A percentile compares a stretch with the other conserved stretches of the same genome.
These are phyloP conservation scores for Heterotilapia buettikoferi DNA, from an alignment of 2,113 vertebrate genomes.

Conservation along the genomic window DNA sequence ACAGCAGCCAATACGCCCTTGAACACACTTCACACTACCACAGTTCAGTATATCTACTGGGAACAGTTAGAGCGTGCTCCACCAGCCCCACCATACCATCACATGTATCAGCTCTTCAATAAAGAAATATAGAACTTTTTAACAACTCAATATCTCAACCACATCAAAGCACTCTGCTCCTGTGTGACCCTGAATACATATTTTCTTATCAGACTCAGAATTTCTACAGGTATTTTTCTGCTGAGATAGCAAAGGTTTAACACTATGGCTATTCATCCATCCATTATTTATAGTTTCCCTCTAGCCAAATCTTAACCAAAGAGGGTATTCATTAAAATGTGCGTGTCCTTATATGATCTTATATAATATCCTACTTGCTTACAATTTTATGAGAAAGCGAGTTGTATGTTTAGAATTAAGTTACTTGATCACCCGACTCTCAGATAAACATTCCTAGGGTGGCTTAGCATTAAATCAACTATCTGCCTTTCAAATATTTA, in stretches of 20 bases:
- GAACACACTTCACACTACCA: conserved; percentile 50
- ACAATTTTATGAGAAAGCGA: not conserved
- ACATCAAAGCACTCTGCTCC: not conserved
- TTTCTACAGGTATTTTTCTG: not conserved
- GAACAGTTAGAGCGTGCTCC: conserved; percentile 5
- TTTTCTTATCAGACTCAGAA: not conserved
- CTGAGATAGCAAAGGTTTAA: not conserved
- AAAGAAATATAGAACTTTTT: not conserved
- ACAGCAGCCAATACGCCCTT: conserved; percentile 50
- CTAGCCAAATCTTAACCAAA: not conserved
- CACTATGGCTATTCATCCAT: not conserved
- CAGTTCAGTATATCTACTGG: conserved; percentile 26
- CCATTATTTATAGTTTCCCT: not conserved
- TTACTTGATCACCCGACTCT: not conserved
- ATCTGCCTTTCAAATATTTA: not conserved
- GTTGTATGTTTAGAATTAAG: not conserved
- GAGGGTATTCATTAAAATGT: not conserved
- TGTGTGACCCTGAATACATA: not conserved
- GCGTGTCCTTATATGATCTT: not conserved
- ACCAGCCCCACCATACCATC: not conserved
- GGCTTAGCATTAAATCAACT: not conserved
- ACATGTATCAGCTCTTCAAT: not conserved
- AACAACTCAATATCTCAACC: not conserved
- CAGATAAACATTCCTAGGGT: not conserved
- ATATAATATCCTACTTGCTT: not conserved